Percentiles rank a stretch among this genome's conserved stretches.
Evolutionary conservation across 2,888 invertebrate genomes (phyloP).

Genomic region (Syritta pipiens): DNA sequence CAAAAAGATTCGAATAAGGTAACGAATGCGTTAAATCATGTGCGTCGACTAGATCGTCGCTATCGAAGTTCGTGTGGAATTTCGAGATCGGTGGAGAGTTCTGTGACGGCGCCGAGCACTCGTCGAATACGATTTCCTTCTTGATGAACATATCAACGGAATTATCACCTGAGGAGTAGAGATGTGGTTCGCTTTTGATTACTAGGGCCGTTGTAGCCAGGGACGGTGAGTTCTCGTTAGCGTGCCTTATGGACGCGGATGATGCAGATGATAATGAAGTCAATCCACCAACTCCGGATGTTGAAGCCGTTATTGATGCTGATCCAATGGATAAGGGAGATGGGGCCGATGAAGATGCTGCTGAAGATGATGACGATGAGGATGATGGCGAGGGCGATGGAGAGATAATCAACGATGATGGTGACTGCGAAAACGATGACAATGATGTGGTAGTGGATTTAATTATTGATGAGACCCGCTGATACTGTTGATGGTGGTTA

Average conservation of each 20-base stretch:
- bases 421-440: conserved; percentile 67
- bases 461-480: conserved; percentile 65
- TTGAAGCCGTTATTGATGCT: conserved; percentile 41
- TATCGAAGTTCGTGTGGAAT: conserved; percentile 78
- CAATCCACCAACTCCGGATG: conserved; percentile 42
- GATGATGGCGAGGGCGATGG: conserved; percentile 71
- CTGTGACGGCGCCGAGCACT: conserved; percentile 76
- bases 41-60: conserved; percentile 77
- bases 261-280: conserved; percentile 50
- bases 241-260: conserved; percentile 56
- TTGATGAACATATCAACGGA: conserved; percentile 79
- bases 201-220: conserved; percentile 77
- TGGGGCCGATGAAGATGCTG: conserved; percentile 67
- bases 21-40: conserved; percentile 77
- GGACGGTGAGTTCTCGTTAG: conserved; percentile 75
- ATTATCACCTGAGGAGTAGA: conserved; percentile 78
- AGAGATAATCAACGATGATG: conserved; percentile 48
- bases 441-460: conserved; percentile 61
- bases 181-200: conserved; percentile 78
- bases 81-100: conserved; percentile 78
- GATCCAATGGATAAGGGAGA: conserved; percentile 66
- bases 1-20: conserved; percentile 78
- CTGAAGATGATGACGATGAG: conserved; percentile 68
- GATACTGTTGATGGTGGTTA: conserved; percentile 66
- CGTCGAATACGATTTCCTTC: conserved; percentile 78